Conservation (phyloP, 2,888 invertebrate genomes). For the Iselma pallidipennis region DNA sequence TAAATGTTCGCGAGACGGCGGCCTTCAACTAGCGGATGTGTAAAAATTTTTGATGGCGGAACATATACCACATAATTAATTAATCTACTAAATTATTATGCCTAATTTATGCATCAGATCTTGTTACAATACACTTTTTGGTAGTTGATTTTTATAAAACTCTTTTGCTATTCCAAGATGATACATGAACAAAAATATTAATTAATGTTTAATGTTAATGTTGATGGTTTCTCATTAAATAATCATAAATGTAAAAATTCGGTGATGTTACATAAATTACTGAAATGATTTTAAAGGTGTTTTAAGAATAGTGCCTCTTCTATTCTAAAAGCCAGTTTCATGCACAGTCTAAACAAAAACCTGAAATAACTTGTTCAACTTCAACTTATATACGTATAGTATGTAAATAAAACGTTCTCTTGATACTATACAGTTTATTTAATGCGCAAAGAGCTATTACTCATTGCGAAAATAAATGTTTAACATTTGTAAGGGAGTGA, state of each 20-base stretch:
- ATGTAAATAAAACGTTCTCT: conserved; percentile 15
- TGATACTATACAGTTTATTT: conserved; percentile 13
- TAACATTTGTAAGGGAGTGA: conserved; percentile 8
- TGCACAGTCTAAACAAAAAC: background rate
- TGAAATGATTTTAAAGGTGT: background rate
- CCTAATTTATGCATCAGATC: background rate
- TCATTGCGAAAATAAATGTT: conserved; percentile 25
- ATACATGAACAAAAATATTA: too few species aligned
- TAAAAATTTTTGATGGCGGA: conserved; percentile 25
- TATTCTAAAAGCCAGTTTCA: background rate
- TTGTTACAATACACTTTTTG: background rate
- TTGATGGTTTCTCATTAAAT: too few species aligned
- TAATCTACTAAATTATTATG: background rate
- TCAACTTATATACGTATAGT: background rate
- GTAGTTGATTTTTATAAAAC: too few species aligned
- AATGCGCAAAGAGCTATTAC: conserved; percentile 13
- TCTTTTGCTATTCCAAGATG: too few species aligned
- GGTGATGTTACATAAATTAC: background rate
- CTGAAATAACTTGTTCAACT: conserved; percentile 17
- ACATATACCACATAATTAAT: conserved; percentile 18
- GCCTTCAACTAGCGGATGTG: conserved; percentile 25
- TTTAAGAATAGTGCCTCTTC: background rate
- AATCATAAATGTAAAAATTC: too few species aligned
- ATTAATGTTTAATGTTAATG: too few species aligned
- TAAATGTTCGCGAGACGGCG: conserved; percentile 20